These are phyloP conservation scores for Tachyglossus aculeatus DNA, from an alignment of 2,797 vertebrate species.

Conservation along the genomic window DNA sequence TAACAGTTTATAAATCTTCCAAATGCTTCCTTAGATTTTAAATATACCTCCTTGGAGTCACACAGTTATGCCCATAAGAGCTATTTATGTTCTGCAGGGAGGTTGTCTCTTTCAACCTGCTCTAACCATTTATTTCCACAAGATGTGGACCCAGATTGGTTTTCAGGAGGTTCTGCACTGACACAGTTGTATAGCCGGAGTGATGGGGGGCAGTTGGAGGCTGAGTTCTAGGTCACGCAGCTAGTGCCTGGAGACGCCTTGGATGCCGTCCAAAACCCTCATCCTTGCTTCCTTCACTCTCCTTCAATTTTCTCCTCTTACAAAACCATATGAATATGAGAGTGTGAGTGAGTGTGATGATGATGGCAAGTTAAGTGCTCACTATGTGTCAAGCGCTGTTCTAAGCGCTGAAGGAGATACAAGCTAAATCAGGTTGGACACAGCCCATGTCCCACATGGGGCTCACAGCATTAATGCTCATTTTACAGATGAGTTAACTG, in stretches of 20 bases:
- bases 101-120: constrained; percentile 34
- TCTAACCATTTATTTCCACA: constrained; percentile 45
- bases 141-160: constrained; percentile 24
- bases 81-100: constrained; percentile 43
- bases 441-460: no score
- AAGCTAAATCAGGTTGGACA: no score
- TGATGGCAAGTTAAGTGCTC: no score
- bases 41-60: constrained; percentile 27
- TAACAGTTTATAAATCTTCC: constrained; percentile 41
- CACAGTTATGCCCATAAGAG: constrained; percentile 29
- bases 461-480: no score
- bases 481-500: no score
- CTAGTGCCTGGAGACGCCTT: neutral
- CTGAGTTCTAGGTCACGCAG: neutral
- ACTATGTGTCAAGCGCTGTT: no score
- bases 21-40: constrained; percentile 44
- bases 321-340: no score
- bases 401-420: no score
- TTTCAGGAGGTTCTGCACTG: constrained; percentile 32
- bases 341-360: no score
- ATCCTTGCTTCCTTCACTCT: neutral
- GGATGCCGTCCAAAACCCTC: neutral
- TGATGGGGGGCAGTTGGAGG: neutral
- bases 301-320: neutral
- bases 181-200: constrained; percentile 9